Evolutionary conservation across 2,888 invertebrate genomes (phyloP), one percentile per base, ranked within the genome.

Genomic region (Ypsolopha scabrella): DNA sequence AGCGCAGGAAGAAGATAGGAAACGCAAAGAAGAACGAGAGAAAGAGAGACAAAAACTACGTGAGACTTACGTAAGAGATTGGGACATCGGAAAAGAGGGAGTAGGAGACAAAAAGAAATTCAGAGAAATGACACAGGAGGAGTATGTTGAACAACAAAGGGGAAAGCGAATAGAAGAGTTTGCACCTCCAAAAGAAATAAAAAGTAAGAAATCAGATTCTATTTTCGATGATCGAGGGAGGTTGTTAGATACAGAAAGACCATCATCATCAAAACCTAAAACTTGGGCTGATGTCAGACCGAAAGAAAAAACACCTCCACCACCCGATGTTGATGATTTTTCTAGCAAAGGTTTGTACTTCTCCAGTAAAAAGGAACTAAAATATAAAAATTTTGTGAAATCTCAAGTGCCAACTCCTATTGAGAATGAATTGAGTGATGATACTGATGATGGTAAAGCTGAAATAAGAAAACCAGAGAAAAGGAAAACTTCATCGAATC

Each of bases 61-160:
- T 41, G 87, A 87, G 53, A 78, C 77, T 6, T 89, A 90, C 56
- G 75, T 92, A 9, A 79, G 93, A 39, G 92, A 92, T 44, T 93
- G 93, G 93, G 93, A 93, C 68, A 71, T 90, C 33, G 93, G 92
- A 1, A 93, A 93, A 70, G 88, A 90, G 37, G 90, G 90, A 0
- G 74, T 89, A 8, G 73, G 86, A 51, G 83, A 63, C 0, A 77
- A 88, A 54, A 85, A 70, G 63, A 79, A 75, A 58, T 86, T 85
- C 57, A 70, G 63, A 61, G 90, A 90, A 67, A 90, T 93, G 87
- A 87, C 90, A 0, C 94, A 94, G 80, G 91, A 92, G 67, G 93
- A 93, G 73, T 94, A 93, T 89, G 88, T 93, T 7, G 88, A 92
- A 56, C 91, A 92, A 63, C 90, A 94, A 68, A 88, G 97, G 57